Base-by-base conservation (phyloP, 2,888 invertebrate genomes). In the Cephus spinipes region DNA sequence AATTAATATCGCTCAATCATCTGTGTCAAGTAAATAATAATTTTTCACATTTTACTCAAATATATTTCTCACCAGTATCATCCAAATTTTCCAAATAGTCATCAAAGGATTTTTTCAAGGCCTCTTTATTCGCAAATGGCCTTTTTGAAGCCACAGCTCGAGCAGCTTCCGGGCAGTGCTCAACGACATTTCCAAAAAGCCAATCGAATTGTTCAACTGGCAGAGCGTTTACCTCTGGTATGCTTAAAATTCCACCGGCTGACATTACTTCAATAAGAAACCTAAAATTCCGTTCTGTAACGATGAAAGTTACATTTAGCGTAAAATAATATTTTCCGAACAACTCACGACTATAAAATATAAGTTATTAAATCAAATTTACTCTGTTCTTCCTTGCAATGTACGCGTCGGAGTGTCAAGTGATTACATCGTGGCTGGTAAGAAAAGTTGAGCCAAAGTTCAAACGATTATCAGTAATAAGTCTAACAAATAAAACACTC, bases 141-240 rank as follows among this genome's bases (percentile, higher is more conserved):
- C 93, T 90, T 83, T 91, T 90, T 73, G 90, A 89, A 79, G 92
- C 92, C 40, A 94, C 93, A 36, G 90, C 86, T 69, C 88, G 89
- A 0, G 94, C 94, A 33, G 94, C 94, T 80, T 92, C 92, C 12
- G 93, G 91, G 86, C 93, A 94, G 79, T 94, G 90, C 87, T 95
- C 95, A 77, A 95, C 93, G n/a, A 94, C 94, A 90, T 95, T 95
- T 32, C 92, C 92, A 87, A 95, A 95, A 77, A 94, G 89, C 86
- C 92, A 91, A 80, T 93, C 93, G 88, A 95, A 95, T 81, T 93
- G 92, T 73, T 93, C 92, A 73, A 89, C 91, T 73, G 90, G 89
- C 83, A 94, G 88, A 75, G 90, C 91, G 88, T 95, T 95, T 0
- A 94, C 93, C 87, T 94, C 93, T 55, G 90, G 87, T 78, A 94